Conservation (phyloP, 2,113 vertebrate species). For the Nycticryphes semicollaris region DNA sequence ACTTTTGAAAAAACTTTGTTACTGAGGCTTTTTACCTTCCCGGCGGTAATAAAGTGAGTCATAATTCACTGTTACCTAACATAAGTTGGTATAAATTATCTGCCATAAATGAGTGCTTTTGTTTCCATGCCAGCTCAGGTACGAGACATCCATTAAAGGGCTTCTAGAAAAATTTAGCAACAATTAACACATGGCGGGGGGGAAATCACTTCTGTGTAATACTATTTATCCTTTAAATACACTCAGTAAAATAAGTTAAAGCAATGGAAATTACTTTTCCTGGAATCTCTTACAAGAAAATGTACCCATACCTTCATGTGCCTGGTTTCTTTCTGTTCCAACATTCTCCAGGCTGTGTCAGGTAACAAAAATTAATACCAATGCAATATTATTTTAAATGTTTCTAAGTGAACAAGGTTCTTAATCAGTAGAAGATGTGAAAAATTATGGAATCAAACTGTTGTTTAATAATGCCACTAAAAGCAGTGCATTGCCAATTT, state of each 20-base stretch:
- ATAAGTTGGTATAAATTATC: not conserved
- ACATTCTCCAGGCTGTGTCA: not conserved
- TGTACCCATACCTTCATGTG: not conserved
- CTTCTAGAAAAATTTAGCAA: not conserved
- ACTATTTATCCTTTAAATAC: not conserved
- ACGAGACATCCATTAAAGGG: not conserved
- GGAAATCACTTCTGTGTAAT: not conserved
- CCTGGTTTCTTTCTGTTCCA: not conserved
- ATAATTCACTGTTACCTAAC: constrained; percentile 2
- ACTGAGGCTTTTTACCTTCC: not conserved
- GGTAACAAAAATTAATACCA: not conserved
- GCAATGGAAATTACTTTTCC: not conserved
- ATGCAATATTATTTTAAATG: not conserved
- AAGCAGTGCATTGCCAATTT: not conserved
- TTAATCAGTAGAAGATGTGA: not conserved
- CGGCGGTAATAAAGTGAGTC: not conserved
- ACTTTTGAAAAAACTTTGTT: not conserved
- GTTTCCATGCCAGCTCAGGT: not conserved
- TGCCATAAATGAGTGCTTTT: not conserved
- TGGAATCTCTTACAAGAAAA: not conserved
- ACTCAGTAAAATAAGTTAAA: not conserved
- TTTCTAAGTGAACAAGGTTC: not conserved
- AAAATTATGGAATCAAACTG: not conserved
- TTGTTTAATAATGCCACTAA: not conserved
- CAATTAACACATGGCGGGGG: not conserved